These are phyloP conservation scores for Sycobia sp. DNA, from an alignment of 1,140 invertebrate species.

Conservation along the genomic window DNA sequence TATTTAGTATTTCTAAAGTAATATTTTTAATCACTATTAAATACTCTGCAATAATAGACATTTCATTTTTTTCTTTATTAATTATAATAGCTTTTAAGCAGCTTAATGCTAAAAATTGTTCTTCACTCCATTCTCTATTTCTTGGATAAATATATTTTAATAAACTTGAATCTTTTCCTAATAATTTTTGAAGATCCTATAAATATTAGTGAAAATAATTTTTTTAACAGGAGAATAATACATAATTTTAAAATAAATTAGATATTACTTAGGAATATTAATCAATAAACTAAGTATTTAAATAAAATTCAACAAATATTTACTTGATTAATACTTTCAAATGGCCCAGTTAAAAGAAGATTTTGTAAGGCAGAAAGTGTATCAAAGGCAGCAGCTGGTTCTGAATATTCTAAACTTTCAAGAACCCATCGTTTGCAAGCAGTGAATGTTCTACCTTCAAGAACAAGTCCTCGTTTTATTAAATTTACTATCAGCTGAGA, in stretches of 20 bases:
- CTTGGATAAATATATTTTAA: constrained; percentile 38
- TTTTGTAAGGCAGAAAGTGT: constrained; percentile 45
- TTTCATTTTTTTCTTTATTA: constrained; percentile 38
- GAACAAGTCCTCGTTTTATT: constrained; percentile 46
- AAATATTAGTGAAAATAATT: constrained; percentile 21
- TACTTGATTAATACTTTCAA: constrained; percentile 44
- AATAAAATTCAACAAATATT: constrained; percentile 17
- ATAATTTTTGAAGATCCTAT: constrained; percentile 47
- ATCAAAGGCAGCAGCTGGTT: constrained; percentile 37
- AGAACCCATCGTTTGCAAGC: constrained; percentile 54
- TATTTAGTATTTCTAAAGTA: constrained; percentile 41
- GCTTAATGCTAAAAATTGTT: constrained; percentile 44
- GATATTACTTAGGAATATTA: neutral
- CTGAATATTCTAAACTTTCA: constrained; percentile 45
- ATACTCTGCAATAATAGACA: constrained; percentile 39
- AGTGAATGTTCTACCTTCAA: constrained; percentile 52
- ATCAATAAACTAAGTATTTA: neutral
- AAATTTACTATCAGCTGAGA: constrained; percentile 57
- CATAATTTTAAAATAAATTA: constrained; percentile 16
- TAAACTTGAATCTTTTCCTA: constrained; percentile 41
- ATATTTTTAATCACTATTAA: constrained; percentile 43
- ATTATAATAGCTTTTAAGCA: constrained; percentile 52
- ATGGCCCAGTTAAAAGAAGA: constrained; percentile 43
- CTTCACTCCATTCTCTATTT: constrained; percentile 45
- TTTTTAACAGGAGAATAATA: constrained; percentile 1